Evolutionary conservation across 2,888 invertebrate genomes (phyloP), one percentile per base, ranked within the genome.

Genomic region (Diogma glabrata): DNA sequence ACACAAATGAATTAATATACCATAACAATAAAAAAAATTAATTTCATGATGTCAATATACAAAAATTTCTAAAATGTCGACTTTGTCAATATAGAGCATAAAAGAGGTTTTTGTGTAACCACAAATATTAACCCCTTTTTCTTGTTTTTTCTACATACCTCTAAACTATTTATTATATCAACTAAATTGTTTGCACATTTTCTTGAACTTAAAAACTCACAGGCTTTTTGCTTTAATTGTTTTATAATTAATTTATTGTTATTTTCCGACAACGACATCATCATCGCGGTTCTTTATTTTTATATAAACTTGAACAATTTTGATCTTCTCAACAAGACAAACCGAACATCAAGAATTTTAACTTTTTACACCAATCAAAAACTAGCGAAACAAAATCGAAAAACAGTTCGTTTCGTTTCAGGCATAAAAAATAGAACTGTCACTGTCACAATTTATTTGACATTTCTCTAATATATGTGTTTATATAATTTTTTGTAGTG

Each of bases 101-200:
- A 43, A 43, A 43, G 20, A 40, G 22, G 9, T 38, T 38, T 43
- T 20, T 22, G n/a, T 12, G n/a, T 22, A 43, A 22, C 23, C 22
- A 20, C 20, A 43, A 43, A 43, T 43, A 22, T 43, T 20, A 23
- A 43, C 43, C 20, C 24, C 46, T 33, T 46, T 47, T 28, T 47
- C 24, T 9, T 38, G 28, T 28, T 48, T 28, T 45, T 45, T 17
- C 30, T 46, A 60, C 67, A 63, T 63, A 81, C 83, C 71, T 83
- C 77, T 64, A 85, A 82, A 72, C 81, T 75, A 59, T 75, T 73
- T 54, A 85, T 71, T 56, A 86, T 80, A 61, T 83, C 80, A 49
- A 78, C 72, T 57, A 87, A 73, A 64, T 77, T 78, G 61, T 81
- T 78, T 10, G 78, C 75, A 70, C 82, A 69, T 67, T 78, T 76